Percentiles rank a stretch among this genome's conserved stretches.
These are phyloP conservation scores for Ptychobarbus kaznakovi DNA, from an alignment of 2,797 vertebrate genomes.

Conservation along the genomic window DNA sequence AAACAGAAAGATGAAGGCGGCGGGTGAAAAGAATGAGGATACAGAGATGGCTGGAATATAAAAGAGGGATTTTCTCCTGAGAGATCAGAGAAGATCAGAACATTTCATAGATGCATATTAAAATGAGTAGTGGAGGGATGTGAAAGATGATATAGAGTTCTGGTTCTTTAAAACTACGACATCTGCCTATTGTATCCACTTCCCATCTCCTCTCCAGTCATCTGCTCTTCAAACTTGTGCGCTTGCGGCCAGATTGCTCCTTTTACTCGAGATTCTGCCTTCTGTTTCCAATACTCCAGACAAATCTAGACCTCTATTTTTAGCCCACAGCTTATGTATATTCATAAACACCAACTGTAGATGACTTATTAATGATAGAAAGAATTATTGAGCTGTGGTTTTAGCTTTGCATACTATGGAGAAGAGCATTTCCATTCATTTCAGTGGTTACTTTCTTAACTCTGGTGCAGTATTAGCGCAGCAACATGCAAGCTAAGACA, in stretches of 20 bases:
- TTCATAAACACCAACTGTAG: slow-evolving; percentile 52
- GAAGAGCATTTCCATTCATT: slow-evolving; percentile 17
- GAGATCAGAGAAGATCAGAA: slow-evolving; percentile 12
- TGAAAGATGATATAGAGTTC: slow-evolving; percentile 2
- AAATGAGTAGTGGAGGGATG: neutral
- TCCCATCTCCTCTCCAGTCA: slow-evolving; percentile 41
- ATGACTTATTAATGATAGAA: slow-evolving; percentile 54
- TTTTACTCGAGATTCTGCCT: slow-evolving; percentile 42
- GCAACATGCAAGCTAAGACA: neutral
- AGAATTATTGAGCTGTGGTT: slow-evolving; percentile 40
- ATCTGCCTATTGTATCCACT: slow-evolving; percentile 34
- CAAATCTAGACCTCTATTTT: slow-evolving; percentile 47
- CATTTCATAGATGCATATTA: neutral
- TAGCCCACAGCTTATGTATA: slow-evolving; percentile 34
- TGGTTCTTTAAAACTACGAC: slow-evolving; percentile 5
- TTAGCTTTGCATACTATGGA: slow-evolving; percentile 30
- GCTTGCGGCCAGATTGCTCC: slow-evolving; percentile 36
- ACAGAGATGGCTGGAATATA: slow-evolving; percentile 5
- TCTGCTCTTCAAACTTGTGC: slow-evolving; percentile 41
- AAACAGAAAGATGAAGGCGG: slow-evolving; percentile 23
- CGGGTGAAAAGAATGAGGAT: slow-evolving; percentile 12
- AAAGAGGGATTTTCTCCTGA: slow-evolving; percentile 1
- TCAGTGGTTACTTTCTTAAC: slow-evolving; percentile 15
- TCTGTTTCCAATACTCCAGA: slow-evolving; percentile 47
- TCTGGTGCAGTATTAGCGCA: neutral